phyloP scores from a whole-genome alignment of 2,888 invertebrate genomes.

The Cataglyphis rosenhaueri region DNA sequence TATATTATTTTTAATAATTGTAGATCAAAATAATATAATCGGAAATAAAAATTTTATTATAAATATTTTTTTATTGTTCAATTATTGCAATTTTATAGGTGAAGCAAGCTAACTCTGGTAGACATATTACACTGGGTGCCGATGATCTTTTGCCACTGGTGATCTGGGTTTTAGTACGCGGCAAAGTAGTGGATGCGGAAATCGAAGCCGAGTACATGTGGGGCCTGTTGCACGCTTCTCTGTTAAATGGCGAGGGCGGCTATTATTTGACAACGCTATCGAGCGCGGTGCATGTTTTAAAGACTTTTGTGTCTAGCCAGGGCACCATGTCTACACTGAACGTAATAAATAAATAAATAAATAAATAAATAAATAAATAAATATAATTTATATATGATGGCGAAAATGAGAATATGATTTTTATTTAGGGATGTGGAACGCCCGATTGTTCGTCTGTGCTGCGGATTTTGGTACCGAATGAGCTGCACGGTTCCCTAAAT shows the following conservation, averaged over 20 bases:
- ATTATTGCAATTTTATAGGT: constrained; percentile 86
- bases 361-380: background rate
- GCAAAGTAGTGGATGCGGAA: constrained; percentile 96
- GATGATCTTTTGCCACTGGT: constrained; percentile 97
- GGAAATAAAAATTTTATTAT: background rate
- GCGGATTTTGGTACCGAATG: constrained; percentile 97
- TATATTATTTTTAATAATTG: too few species aligned
- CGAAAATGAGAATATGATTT: constrained; percentile 37
- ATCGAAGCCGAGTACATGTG: constrained; percentile 99
- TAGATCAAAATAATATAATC: background rate
- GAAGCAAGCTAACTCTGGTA: constrained; percentile 88
- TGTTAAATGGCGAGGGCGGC: constrained; percentile 96
- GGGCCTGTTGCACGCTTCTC: constrained; percentile 95
- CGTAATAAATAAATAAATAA: constrained; percentile 71
- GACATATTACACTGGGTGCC: constrained; percentile 89
- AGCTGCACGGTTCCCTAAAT: constrained; percentile 95
- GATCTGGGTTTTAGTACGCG: constrained; percentile 96
- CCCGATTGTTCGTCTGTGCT: constrained; percentile 91
- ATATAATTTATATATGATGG: background rate
- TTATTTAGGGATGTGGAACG: constrained; percentile 84
- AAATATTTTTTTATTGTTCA: background rate
- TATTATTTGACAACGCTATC: constrained; percentile 98
- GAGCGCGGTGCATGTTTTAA: constrained; percentile 95
- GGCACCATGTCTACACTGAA: constrained; percentile 84
- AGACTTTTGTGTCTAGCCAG: constrained; percentile 87